A percentile compares a stretch with the other conserved stretches of the same genome.
These are phyloP conservation scores for Perizoma affinitatum DNA, from an alignment of 2,888 invertebrate species.

Conservation along the genomic window DNA sequence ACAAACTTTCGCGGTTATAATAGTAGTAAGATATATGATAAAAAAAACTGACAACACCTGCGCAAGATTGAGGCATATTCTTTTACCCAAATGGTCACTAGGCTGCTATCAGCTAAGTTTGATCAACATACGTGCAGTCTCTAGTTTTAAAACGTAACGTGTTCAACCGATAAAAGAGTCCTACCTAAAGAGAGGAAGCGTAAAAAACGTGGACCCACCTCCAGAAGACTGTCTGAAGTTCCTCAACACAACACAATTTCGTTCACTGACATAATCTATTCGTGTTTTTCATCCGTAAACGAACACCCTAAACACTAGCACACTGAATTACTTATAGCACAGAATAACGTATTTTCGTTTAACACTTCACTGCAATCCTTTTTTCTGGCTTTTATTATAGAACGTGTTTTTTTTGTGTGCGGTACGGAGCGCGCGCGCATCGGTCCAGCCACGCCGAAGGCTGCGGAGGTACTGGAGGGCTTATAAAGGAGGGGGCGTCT, in stretches of 20 bases:
- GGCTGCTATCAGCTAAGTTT: not conserved
- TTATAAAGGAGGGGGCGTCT: slow-evolving; percentile 46
- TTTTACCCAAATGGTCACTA: too few species aligned
- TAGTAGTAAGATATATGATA: too few species aligned
- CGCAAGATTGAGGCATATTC: too few species aligned
- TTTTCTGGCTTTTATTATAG: slow-evolving; percentile 40
- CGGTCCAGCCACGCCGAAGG: slow-evolving; percentile 58
- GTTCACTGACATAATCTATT: slow-evolving; percentile 67
- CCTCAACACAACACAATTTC: slow-evolving; percentile 63
- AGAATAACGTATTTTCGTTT: slow-evolving; percentile 25
- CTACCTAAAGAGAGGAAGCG: slow-evolving; percentile 19
- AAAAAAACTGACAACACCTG: too few species aligned
- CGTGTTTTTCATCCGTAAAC: slow-evolving; percentile 54
- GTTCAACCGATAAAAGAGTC: not conserved
- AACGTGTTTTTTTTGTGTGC: slow-evolving; percentile 35
- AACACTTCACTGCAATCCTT: slow-evolving; percentile 79
- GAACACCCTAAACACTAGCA: slow-evolving; percentile 33
- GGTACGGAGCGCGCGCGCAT: slow-evolving; percentile 50
- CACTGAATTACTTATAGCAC: slow-evolving; percentile 34
- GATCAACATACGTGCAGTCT: not conserved
- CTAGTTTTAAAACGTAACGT: not conserved
- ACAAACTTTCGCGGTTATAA: too few species aligned
- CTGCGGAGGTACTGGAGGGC: slow-evolving; percentile 64
- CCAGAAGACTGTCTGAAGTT: slow-evolving; percentile 59
- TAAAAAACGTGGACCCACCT: slow-evolving; percentile 62